Base-by-base conservation (phyloP, 2,888 invertebrate genomes). In the Cataglyphis livida region DNA sequence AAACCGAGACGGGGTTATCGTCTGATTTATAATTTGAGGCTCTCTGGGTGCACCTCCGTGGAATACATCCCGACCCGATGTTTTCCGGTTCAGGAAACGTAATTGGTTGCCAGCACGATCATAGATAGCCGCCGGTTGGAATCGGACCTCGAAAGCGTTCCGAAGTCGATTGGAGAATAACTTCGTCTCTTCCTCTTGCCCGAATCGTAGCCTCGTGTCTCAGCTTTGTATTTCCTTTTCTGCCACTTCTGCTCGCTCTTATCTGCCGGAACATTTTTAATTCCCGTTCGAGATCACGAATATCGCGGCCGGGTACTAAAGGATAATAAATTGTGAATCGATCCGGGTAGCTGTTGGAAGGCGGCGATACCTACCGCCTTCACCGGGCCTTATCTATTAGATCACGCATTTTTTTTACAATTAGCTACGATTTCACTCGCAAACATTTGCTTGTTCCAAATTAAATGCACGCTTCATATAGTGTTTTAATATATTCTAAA, bases 11-110 rank as follows among this genome's bases (percentile, higher is more conserved):
- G 84, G 89, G 89, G 90, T 92, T 92, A 92, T 92, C 90, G 89
- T 85, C 91, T 92, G 93, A 92, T 93, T 93, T 93, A 92, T 93
- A 93, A 92, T 93, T 93, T 92, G 89, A 92, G 89, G 91, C 89
- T 89, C 88, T 85, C 88, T 85, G 89, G 87, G 87, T 89, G 86
- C 86, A 85, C 90, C 85, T 86, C 86, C 85, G 84, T 88, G 87
- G 86, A 87, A 88, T 90, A 90, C 91, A 86, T 89, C 86, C 82
- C 85, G 91, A 89, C 88, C 89, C 90, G 88, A 90, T 90, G 92
- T 94, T 93, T 93, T 94, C 93, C 93, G 92, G 92, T 92, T 92
- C 91, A 90, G 90, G 91, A 92, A 93, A 93, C 93, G 93, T 93
- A 93, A 93, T 93, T 93, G 93, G 93, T 93, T 91, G 91, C 91